Base-by-base conservation (phyloP, 1,140 invertebrate genomes). In the Hyles euphorbiae region DNA sequence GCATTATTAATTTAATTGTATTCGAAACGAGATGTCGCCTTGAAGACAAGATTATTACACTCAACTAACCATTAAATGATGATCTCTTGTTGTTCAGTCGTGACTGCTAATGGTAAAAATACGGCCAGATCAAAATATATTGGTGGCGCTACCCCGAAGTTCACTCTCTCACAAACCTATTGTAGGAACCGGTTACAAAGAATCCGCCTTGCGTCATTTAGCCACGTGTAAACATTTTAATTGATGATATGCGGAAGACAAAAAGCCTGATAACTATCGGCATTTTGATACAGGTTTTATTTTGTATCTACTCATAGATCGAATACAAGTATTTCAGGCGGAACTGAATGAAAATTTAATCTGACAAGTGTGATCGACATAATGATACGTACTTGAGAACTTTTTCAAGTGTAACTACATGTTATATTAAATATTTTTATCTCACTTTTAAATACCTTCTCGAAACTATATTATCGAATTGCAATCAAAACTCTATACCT, bases 191-290 rank as follows among this genome's bases (percentile, higher is more conserved):
- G 72, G 81, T 82, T 75, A 58, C 59, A 61, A 78, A 76, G 77
- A 81, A 83, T 80, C 66, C 73, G 78, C 70, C 71, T 80, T 78
- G 72, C 78, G 76, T 84, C 79, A 81, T 63, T 69, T 66, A 66
- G 72, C 74, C 81, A 82, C 81, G 81, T 83, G 81, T 81, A 87
- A 83, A 84, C 60, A 83, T 84, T 82, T 85, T 83, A 83, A 85
- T 83, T 85, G 79, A 82, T 82, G 76, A 86, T 67, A 91, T 90
- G 74, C 73, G 82, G 83, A 87, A 87, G 76, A 81, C 76, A 79
- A 84, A 82, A 81, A 80, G 70, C 58, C 54, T 50, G 74, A 80
- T 83, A 76, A 63, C 61, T 67, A 78, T 83, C 72, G 64, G 67
- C 53, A 65, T 72, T 70, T 59, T 53, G 54, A 62, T 71, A 72